Conservation (phyloP, 92 coral and sea anemone species). For the Hydrozoanthus gracilis region DNA sequence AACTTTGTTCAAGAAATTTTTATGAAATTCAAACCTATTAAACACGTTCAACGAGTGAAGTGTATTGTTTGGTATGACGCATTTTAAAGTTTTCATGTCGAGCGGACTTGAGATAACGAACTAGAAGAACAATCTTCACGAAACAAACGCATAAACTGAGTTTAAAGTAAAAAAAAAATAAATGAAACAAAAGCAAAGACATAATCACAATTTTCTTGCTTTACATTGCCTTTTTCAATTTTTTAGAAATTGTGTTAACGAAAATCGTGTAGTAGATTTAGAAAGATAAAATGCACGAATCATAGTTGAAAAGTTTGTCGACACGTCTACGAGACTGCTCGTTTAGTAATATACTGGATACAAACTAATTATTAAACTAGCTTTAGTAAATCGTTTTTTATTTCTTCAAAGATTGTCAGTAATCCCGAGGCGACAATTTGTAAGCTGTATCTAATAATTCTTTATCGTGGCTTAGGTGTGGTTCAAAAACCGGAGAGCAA, state of each 20-base stretch:
- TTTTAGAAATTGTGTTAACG: too few relatives aligned
- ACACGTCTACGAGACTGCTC: neutral
- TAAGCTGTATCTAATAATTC: constrained; percentile 45
- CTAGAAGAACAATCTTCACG: too few relatives aligned
- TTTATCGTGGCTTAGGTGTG: constrained; percentile 78
- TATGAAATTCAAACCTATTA: constrained; percentile 1
- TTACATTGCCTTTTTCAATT: too few relatives aligned
- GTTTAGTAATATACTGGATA: constrained; percentile 33
- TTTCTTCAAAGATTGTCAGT: constrained; percentile 33
- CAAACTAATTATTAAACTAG: constrained; percentile 41
- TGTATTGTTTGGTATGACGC: neutral
- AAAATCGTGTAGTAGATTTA: too few relatives aligned
- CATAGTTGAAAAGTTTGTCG: too few relatives aligned
- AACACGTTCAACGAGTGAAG: neutral
- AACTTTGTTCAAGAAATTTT: constrained; percentile 19
- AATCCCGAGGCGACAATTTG: constrained; percentile 37
- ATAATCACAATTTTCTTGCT: too few relatives aligned
- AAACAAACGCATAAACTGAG: too few relatives aligned
- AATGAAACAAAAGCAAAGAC: too few relatives aligned
- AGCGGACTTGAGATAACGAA: neutral
- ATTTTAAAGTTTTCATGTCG: neutral
- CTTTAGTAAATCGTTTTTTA: constrained; percentile 45
- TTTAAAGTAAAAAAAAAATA: too few relatives aligned
- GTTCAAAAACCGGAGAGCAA: constrained; percentile 98
- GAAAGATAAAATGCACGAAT: too few relatives aligned